These are phyloP conservation scores for Melinaea menophilus DNA, from an alignment of 2,888 invertebrate species.

Conservation along the genomic window DNA sequence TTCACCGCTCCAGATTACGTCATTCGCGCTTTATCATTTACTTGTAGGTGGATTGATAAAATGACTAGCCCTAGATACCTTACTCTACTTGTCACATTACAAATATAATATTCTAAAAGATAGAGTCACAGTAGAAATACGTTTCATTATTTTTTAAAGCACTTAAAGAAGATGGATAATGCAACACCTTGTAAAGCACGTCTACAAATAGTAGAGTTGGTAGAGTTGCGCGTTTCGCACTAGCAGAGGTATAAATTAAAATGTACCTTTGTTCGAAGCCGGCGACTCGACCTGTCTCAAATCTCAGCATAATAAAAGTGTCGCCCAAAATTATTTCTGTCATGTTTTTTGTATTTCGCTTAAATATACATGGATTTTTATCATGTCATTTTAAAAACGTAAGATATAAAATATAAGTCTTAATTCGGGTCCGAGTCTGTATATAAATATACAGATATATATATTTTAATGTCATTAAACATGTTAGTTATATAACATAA, in stretches of 20 bases:
- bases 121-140: too few species aligned
- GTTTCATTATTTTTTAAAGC: too few species aligned
- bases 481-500: too few species aligned
- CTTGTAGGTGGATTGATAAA: constrained; percentile 19
- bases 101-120: too few species aligned
- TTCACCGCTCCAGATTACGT: constrained; percentile 74
- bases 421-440: too few species aligned
- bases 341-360: not conserved
- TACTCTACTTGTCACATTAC: too few species aligned
- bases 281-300: constrained; percentile 10
- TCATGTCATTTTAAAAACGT: too few species aligned
- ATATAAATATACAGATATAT: too few species aligned
- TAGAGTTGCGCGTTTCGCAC: constrained; percentile 1
- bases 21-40: constrained; percentile 43
- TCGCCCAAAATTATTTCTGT: constrained; percentile 4
- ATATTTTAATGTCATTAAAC: too few species aligned
- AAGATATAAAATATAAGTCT: too few species aligned
- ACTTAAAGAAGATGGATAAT: not conserved
- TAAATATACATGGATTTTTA: not conserved
- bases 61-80: not conserved
- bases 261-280: constrained; percentile 14
- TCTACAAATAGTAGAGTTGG: not conserved
- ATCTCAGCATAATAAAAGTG: constrained; percentile 17
- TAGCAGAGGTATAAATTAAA: constrained; percentile 13
- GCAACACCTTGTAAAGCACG: not conserved